phyloP scores from a whole-genome alignment of 2,888 invertebrate genomes.

The Tachina grossa region DNA sequence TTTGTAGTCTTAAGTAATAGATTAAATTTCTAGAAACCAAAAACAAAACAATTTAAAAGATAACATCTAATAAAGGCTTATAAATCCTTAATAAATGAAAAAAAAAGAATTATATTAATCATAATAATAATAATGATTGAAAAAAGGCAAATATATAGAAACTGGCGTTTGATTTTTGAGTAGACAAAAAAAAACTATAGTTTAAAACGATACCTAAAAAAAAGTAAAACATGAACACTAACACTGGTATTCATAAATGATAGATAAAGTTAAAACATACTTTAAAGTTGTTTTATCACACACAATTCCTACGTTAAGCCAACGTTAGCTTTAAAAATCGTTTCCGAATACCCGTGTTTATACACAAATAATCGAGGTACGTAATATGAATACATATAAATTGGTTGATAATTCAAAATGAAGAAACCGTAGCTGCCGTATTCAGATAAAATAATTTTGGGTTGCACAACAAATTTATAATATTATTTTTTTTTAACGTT shows the following conservation, averaged over 20 bases:
- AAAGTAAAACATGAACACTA: neutral
- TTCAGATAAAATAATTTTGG: no score
- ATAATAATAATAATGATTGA: constrained; percentile 45
- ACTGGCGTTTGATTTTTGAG: constrained; percentile 24
- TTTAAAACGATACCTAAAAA: neutral
- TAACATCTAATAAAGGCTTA: constrained; percentile 65
- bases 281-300: no score
- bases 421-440: neutral
- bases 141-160: constrained; percentile 35
- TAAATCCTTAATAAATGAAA: constrained; percentile 64
- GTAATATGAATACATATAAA: constrained; percentile 36
- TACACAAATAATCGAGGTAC: neutral
- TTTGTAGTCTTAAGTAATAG: constrained; percentile 50
- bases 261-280: no score
- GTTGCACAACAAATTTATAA: no score
- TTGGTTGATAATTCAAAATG: neutral
- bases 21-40: constrained; percentile 65
- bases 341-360: neutral
- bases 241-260: neutral
- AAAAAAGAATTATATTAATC: neutral
- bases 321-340: no score
- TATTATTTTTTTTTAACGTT: no score
- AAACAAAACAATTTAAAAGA: constrained; percentile 53
- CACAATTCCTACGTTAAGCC: no score
- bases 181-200: neutral